Evolutionary conservation across 2,888 invertebrate species (phyloP), one percentile per base, ranked within the genome.

Genomic region (Drosophila monieri): DNA sequence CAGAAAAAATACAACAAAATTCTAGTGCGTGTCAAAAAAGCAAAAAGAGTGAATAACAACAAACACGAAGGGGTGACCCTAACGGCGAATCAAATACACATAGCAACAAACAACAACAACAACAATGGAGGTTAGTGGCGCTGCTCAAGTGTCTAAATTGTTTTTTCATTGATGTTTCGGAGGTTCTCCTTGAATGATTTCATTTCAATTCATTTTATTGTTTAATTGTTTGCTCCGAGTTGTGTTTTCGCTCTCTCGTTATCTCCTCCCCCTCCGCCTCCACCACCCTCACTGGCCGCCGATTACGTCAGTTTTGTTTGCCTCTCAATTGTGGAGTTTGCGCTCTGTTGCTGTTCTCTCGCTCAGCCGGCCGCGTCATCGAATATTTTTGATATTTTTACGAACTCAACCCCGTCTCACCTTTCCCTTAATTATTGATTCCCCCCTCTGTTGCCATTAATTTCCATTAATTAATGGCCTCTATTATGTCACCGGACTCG

Each of bases 71-170:
- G 61, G 68, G 68, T 73, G 73, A 66, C 64, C 65, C 68, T 56
- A 65, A 67, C 53, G 52, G 58, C 48, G 43, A 51, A 39, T 8
- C 6, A 62, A 69, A 53, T 41, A 18, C 46, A 59, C 47, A 18
- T 14, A 46, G 41, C 46, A 55, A 10, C 25, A 37, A 69, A 59
- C 52, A 73, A 80, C 47, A 69, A 59, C 52, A n/a, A n/a, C n/a
- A 73, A 80, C 44, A 59, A 81, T 89, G 89, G 87, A 88, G 87
- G 87, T 88, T 84, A 86, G 87, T 87, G 64, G 54, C 66, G 27
- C 46, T 64, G 51, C 47, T 48, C 51, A 54, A 52, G 59, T 59
- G 60, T 54, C 59, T 41, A 49, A 76, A 71, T 65, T 61, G 43
- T 60, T 74, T 76, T 80, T 68, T 80, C 74, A 85, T 87, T 85